Evolutionary conservation across 2,113 vertebrate species (phyloP), one percentile per base, ranked within the genome.

Genomic region (Pygoscelis antarcticus): DNA sequence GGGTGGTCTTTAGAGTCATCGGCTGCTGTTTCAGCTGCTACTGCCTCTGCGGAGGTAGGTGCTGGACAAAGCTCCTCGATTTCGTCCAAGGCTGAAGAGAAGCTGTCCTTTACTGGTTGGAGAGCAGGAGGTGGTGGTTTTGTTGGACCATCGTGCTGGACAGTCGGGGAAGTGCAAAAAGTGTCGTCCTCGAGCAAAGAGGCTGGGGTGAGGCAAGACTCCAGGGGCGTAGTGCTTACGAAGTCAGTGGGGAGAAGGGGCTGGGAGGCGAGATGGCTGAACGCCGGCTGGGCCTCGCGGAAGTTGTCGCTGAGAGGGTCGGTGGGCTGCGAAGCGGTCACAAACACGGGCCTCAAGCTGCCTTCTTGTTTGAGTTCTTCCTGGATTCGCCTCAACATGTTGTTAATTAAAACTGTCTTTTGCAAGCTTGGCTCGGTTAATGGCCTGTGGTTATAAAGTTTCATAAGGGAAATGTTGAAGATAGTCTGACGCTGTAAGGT

Each of bases 381-480:
- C 98, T 99, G 99, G 98, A 99, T 99, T 87, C 99, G 99, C 27
- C 99, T 98, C 98, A 99, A 89, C 99, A 99, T 99, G 98, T 99
- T 99, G 98, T 99, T 99, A 96, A 99, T 99, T 96, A 99, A 98
- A 97, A 99, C 99, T 11, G 99, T 99, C 95, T 99, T 99, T 97
- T 99, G 99, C 98, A 99, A 98, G 97, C 99, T 99, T 40, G 99
- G 99, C 98, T 99, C 99, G 1, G 98, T 98, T 71, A 99, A 98
- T 25, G 99, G 98, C 96, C 99, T 98, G 97, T 99, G 99, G 98
- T 98, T 99, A 94, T 99, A 99, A 93, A 99, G 98, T 98, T 99
- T 99, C 99, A 99, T 99, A 97, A 99, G 98, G 96, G 99, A 99
- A 99, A 99, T 99, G 99, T 99, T 99, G 98, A 99, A 99, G 98